Base-by-base conservation (phyloP, 2,888 invertebrate genomes). In the Galeopsomyia nigrocyanea region DNA sequence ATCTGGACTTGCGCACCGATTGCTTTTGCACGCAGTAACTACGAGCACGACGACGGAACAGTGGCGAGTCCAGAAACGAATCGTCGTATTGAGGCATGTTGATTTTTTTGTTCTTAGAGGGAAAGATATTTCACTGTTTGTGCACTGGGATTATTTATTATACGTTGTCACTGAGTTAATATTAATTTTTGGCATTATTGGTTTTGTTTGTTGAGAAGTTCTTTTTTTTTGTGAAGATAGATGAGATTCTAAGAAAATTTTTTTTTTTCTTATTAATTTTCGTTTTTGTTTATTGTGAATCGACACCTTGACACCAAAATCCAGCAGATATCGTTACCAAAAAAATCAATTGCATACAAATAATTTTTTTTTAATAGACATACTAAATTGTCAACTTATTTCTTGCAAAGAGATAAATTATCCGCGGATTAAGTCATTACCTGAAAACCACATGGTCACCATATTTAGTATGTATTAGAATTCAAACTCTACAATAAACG, bases 1-100 rank as follows among this genome's bases (percentile, higher is more conserved):
- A 82, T 76, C 80, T 82, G 68, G 84, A 83, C 78, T 84, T 84
- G 51, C 83, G 81, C 71, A 82, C 80, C 75, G 79, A 78, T 31
- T 69, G 71, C 61, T 84, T 86, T 64, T 84, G 82, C 75, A 86
- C 82, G 71, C 84, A 83, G 77, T 85, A 86, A 69, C 84, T 85
- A 63, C 83, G 84, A 51, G 83, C 82, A 50, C 86, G 84, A 57
- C 85, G 84, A 71, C 84, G 82, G 76, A 86, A 86, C 51, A 83
- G 77, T 76, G 85, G 84, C 75, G 85, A 85, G 75, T 85, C 82
- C 63, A 85, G 81, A 70, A 86, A 85, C 51, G 82, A 82, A 66
- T 86, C 86, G 80, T 86, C 86, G 83, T 84, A 86, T 66, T 85
- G 85, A 71, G 86, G 85, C 86, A 86, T 86, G 6, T 19, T 17